Evolutionary conservation across 2,113 vertebrate species (phyloP), one percentile per base, ranked within the genome.

Genomic region (Cebidichthys violaceus): DNA sequence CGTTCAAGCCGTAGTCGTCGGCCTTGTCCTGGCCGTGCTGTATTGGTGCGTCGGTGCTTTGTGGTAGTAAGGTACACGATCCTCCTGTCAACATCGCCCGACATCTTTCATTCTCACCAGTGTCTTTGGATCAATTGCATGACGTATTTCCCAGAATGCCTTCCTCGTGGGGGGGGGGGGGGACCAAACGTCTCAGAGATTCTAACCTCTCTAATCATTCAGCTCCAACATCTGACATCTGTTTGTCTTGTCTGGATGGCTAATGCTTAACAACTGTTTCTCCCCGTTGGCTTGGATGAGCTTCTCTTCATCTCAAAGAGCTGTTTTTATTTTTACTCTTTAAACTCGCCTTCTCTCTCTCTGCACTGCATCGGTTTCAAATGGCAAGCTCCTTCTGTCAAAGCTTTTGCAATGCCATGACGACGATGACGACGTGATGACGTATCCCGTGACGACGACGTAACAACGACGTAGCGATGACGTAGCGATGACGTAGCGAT

Each of bases 11-110:
- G 94, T 98, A 96, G 96, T 97, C 97, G 96, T 97, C 96, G 96
- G 97, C 96, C 97, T 99, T 96, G 95, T 98, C 97, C 97, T 99
- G 98, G 98, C 96, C 97, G 98, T 98, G 97, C 97, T 99, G 97
- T 97, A 96, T 97, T 99, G 98, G 98, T 99, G 97, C 97, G 99
- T 97, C 97, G 96, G 97, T 96, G 97, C 97, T 96, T 97, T 99
- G 97, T 99, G 98, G 97, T 99, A 99, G 97, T 96, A 59, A 99
- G 98, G 97, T 99, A 99, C 97, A 97, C 89, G 95, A 95, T 95
- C 96, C 95, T 96, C 96, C 94, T 94, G 96, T 95, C 88, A 82
- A 88, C n/a, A 70, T 85, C 72, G 41, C 81, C 87, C 86, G 86
- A 83, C 89, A 86, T 83, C 95, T 92, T 79, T 95, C 96, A 97